Base-by-base conservation (phyloP, 1,140 invertebrate species). In the Helicoverpa zea region DNA sequence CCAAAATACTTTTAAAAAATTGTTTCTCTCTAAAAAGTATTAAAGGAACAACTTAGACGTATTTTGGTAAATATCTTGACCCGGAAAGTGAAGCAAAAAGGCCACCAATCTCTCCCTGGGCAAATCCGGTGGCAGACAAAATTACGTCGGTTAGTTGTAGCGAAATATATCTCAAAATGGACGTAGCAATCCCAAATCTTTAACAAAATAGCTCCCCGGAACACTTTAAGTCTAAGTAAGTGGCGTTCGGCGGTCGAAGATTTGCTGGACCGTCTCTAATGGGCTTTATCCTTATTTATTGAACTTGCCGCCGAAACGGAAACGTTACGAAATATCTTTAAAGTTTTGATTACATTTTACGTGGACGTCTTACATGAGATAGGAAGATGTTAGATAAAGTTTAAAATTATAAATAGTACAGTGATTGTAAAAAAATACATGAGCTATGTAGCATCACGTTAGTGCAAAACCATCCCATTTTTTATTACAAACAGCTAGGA, bases 181-280 rank as follows among this genome's bases (percentile, higher is more conserved):
- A 87, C 87, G 84, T 77, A 80, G 86, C 90, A 90, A 94, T 93
- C 91, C 96, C 95, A 87, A 96, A 97, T 91, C 95, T 95, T 86
- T 88, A 92, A 81, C 92, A 84, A 92, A 94, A 90, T 91, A 91
- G 89, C 90, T 87, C 86, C 86, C 87, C 83, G 83, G 87, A 90
- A 93, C 92, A 93, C 87, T 94, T 93, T 94, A 94, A 94, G 93
- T 94, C 90, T 94, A 94, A 94, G 93, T 94, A 94, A 94, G 92
- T 94, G 92, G 89, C 88, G 93, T 93, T 94, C 91, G 93, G 93
- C 86, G 90, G 84, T 86, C 87, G 87, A 90, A 94, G 93, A 94
- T 94, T 94, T 94, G 93, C 90, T 92, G 92, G 90, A 92, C 91
- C 91, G 93, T 86, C 92, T 91, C 87, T 94, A 94, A 94, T 94